Percentiles rank a stretch among this genome's conserved stretches.
These are phyloP conservation scores for Emmelina monodactyla DNA, from an alignment of 2,888 invertebrate species.

Conservation along the genomic window DNA sequence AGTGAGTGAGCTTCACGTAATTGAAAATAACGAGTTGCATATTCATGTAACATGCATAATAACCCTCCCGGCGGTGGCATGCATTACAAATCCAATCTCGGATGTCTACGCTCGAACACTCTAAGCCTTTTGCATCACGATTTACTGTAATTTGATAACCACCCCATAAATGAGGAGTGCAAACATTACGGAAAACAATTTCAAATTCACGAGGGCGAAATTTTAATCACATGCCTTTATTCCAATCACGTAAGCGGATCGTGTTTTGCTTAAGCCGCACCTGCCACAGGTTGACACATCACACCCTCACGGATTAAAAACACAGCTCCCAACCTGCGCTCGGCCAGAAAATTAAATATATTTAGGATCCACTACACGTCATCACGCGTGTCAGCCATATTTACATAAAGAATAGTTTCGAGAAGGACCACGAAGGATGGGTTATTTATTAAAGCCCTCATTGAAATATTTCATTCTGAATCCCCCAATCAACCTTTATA, in stretches of 20 bases:
- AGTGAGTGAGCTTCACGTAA: constrained; percentile 29
- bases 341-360: constrained; percentile 59
- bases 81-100: neutral
- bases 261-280: constrained; percentile 30
- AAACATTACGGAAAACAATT: constrained; percentile 10
- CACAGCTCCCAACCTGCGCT: constrained; percentile 27
- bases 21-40: constrained; percentile 53
- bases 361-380: constrained; percentile 53
- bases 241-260: constrained; percentile 30
- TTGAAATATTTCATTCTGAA: constrained; percentile 64
- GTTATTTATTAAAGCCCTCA: constrained; percentile 56
- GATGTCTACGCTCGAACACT: constrained; percentile 14
- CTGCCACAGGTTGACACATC: constrained; percentile 31
- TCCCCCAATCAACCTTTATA: constrained; percentile 43
- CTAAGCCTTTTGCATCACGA: constrained; percentile 5
- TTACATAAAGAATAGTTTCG: constrained; percentile 59
- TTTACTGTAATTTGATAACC: neutral
- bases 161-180: neutral
- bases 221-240: constrained; percentile 19
- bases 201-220: constrained; percentile 4
- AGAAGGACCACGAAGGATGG: constrained; percentile 47
- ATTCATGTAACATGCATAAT: constrained; percentile 37
- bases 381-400: constrained; percentile 49
- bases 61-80: constrained; percentile 20
- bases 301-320: constrained; percentile 46